Conservation (phyloP, 2,888 invertebrate genomes). For the Dyspetes luteomarginatus region DNA sequence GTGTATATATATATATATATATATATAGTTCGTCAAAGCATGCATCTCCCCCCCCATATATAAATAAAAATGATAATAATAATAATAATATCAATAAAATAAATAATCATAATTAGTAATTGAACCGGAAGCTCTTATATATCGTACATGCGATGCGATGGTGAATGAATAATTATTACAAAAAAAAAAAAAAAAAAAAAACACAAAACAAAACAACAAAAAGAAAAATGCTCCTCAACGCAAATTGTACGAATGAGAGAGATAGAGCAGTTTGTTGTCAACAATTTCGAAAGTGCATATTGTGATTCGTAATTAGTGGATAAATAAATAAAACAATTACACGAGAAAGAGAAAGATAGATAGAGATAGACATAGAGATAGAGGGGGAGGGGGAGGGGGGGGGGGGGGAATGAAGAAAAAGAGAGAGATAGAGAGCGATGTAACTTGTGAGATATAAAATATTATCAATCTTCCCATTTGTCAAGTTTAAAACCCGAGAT, state of each 20-base stretch:
- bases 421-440: background rate
- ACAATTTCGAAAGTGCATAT: slow-evolving; percentile 65
- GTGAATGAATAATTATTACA: slow-evolving; percentile 20
- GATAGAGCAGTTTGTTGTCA: slow-evolving; percentile 29
- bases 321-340: slow-evolving; percentile 32
- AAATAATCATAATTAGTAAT: slow-evolving; percentile 24
- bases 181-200: background rate
- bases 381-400: background rate
- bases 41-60: slow-evolving; percentile 24
- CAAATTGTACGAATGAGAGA: slow-evolving; percentile 42
- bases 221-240: slow-evolving; percentile 11
- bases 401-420: background rate
- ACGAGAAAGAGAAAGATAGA: slow-evolving; percentile 12
- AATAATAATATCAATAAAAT: no score
- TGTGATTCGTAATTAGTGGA: slow-evolving; percentile 64
- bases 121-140: slow-evolving; percentile 1
- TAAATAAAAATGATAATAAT: slow-evolving; percentile 9
- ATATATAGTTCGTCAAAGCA: slow-evolving; percentile 54
- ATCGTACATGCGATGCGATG: slow-evolving; percentile 2
- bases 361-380: background rate
- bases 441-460: slow-evolving; percentile 29
- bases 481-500: slow-evolving; percentile 32
- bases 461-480: slow-evolving; percentile 30
- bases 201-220: slow-evolving; percentile 14
- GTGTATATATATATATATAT: background rate